Percentiles rank a stretch among this genome's conserved stretches.
These are phyloP conservation scores for Anarhynchus alexandrinus DNA, from an alignment of 2,113 vertebrate genomes.

Conservation along the genomic window DNA sequence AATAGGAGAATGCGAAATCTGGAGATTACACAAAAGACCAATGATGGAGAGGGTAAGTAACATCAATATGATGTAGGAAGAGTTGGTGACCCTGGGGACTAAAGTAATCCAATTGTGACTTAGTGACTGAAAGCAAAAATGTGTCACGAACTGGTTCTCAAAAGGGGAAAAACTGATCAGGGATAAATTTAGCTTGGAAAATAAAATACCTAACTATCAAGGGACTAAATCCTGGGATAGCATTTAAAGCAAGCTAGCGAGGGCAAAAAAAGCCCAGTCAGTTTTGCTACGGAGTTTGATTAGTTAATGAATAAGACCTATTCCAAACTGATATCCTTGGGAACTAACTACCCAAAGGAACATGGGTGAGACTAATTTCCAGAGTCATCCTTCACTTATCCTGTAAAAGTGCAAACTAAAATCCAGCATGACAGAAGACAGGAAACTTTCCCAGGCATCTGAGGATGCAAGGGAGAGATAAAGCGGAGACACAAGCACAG, in stretches of 20 bases:
- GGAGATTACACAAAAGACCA: neutral
- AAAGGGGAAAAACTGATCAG: accelerated
- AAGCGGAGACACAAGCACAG: neutral
- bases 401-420: neutral
- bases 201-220: neutral
- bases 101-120: neutral
- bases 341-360: neutral
- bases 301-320: neutral
- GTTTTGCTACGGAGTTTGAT: neutral
- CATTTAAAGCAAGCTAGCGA: neutral
- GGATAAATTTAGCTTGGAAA: neutral
- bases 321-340: neutral
- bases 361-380: neutral
- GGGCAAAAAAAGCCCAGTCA: neutral
- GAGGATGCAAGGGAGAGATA: neutral
- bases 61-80: neutral
- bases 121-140: neutral
- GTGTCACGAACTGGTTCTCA: neutral
- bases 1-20: neutral
- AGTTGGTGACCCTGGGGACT: neutral
- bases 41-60: neutral
- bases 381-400: neutral
- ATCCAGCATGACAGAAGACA: neutral
- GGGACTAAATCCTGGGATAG: neutral
- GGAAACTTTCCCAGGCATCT: neutral